Evolutionary conservation across 2,113 vertebrate species (phyloP).

Genomic region (Dromaius novaehollandiae): DNA sequence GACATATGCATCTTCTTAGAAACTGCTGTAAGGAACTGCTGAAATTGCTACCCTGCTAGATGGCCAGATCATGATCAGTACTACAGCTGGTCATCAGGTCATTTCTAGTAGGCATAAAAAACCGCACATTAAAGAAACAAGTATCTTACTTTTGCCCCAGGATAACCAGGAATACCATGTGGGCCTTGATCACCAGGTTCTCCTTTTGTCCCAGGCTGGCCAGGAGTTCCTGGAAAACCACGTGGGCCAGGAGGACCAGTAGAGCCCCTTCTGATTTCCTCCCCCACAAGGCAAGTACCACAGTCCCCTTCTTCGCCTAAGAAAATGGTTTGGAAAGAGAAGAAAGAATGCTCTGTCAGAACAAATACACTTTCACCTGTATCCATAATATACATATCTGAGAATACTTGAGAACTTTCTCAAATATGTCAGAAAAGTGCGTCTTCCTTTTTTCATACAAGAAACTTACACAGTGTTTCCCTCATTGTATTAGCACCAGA

Average conservation of each 20-base stretch:
- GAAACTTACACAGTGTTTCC: background rate
- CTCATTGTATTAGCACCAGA: background rate
- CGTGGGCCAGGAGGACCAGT: slow-evolving; percentile 74
- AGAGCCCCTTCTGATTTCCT: slow-evolving; percentile 44
- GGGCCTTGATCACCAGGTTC: slow-evolving; percentile 80
- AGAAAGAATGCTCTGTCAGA: background rate
- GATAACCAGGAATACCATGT: slow-evolving; percentile 78
- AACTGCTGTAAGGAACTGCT: background rate
- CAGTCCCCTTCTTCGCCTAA: slow-evolving; percentile 80
- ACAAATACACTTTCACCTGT: background rate
- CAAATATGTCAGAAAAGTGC: background rate
- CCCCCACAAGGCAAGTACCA: slow-evolving; percentile 46
- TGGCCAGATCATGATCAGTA: background rate
- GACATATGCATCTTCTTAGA: background rate
- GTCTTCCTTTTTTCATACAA: background rate
- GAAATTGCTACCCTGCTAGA: background rate
- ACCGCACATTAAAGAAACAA: background rate
- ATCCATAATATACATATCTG: background rate
- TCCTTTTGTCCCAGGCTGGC: slow-evolving; percentile 73
- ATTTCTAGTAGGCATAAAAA: background rate
- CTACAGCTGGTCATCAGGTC: background rate
- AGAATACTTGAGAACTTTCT: background rate
- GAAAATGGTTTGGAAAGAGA: background rate
- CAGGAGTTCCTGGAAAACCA: slow-evolving; percentile 74
- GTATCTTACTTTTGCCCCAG: slow-evolving; percentile 78